These are phyloP conservation scores for Enteromius treurensis DNA, from an alignment of 2,797 vertebrate genomes.

Conservation along the genomic window DNA sequence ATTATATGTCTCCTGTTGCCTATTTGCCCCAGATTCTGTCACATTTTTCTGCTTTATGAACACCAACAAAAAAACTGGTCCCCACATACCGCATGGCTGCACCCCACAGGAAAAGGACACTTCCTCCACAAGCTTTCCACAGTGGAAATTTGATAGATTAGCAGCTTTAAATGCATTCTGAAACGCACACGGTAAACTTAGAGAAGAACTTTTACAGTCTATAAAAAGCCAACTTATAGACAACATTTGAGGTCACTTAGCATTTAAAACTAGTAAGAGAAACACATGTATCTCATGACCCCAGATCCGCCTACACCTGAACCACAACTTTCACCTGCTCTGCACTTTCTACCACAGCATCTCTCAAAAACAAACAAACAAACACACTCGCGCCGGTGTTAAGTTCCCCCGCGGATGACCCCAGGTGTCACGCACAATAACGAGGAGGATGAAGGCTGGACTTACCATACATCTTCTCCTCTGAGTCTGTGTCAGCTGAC, in stretches of 20 bases:
- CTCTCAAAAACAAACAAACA: constrained; percentile 31
- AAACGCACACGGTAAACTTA: neutral
- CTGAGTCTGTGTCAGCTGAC: constrained; percentile 90
- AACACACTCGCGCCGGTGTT: constrained; percentile 10
- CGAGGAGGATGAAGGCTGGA: constrained; percentile 61
- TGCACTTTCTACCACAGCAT: constrained; percentile 28
- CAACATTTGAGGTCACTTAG: neutral
- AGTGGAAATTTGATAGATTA: neutral
- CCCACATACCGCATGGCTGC: constrained; percentile 31
- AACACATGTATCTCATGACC: neutral
- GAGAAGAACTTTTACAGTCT: neutral
- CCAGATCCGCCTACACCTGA: neutral
- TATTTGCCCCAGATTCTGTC: constrained; percentile 64
- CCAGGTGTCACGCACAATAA: constrained; percentile 26
- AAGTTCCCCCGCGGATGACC: constrained; percentile 18
- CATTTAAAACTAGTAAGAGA: neutral
- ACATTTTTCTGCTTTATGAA: constrained; percentile 55
- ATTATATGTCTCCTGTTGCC: constrained; percentile 57
- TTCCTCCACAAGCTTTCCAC: constrained; percentile 6
- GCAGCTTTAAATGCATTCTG: neutral
- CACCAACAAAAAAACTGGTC: constrained; percentile 43
- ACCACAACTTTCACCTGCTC: constrained; percentile 32
- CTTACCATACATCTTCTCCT: constrained; percentile 98
- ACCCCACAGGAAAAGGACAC: constrained; percentile 41
- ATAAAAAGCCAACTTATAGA: neutral